Conservation (phyloP, 2,888 invertebrate genomes). For the Ditula angustiorana region DNA sequence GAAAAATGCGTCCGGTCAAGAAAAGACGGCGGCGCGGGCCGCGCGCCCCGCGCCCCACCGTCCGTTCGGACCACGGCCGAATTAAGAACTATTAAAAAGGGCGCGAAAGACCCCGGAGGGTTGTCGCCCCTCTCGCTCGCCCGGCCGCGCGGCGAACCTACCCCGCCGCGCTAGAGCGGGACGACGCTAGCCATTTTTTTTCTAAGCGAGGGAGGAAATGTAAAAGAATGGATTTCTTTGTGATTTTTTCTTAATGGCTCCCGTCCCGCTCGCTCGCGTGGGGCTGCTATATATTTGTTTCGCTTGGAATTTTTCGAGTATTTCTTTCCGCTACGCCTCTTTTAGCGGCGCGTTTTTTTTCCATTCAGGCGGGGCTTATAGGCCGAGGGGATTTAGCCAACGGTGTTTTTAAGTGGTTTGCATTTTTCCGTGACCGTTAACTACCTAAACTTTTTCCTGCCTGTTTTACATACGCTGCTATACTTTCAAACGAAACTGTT, state of each 20-base stretch:
- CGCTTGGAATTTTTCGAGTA: slow-evolving; percentile 68
- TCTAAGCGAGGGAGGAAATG: slow-evolving; percentile 85
- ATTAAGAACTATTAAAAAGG: slow-evolving; percentile 82
- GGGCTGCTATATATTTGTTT: slow-evolving; percentile 56
- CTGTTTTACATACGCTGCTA: slow-evolving; percentile 15
- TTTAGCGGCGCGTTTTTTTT: slow-evolving; percentile 76
- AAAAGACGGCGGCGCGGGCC: slow-evolving; percentile 77
- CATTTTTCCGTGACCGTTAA: slow-evolving; percentile 65
- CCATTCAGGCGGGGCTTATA: slow-evolving; percentile 80
- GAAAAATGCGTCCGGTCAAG: slow-evolving; percentile 85
- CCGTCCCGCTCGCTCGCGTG: slow-evolving; percentile 72
- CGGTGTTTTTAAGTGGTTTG: slow-evolving; percentile 65
- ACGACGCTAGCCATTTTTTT: slow-evolving; percentile 77
- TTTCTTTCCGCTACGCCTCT: slow-evolving; percentile 82
- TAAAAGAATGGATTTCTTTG: slow-evolving; percentile 84
- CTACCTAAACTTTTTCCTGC: slow-evolving; percentile 64
- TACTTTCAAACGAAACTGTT: neutral
- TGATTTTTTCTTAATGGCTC: slow-evolving; percentile 79
- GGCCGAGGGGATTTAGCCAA: slow-evolving; percentile 75
- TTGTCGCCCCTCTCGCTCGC: slow-evolving; percentile 78
- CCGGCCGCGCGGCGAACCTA: slow-evolving; percentile 70
- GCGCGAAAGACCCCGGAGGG: slow-evolving; percentile 71
- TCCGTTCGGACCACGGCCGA: slow-evolving; percentile 76
- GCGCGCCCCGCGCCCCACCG: slow-evolving; percentile 56
- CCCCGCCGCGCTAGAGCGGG: slow-evolving; percentile 75